phyloP scores from a whole-genome alignment of 1,140 invertebrate genomes.

The Leptinotarsa defecta region DNA sequence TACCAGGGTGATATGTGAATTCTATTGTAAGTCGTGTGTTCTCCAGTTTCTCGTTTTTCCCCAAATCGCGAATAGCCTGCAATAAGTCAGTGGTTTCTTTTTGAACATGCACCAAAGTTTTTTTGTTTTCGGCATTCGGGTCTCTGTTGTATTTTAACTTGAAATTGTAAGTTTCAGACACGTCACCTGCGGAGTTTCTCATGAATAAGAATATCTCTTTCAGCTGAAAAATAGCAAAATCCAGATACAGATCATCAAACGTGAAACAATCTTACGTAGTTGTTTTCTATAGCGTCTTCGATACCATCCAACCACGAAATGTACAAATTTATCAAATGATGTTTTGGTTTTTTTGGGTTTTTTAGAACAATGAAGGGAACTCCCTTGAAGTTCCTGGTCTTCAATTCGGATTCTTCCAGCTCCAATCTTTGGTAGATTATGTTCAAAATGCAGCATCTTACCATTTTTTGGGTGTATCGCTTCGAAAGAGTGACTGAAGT shows the following conservation, averaged over 20 bases:
- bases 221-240: neutral
- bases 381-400: neutral
- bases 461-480: neutral
- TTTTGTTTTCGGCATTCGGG: neutral
- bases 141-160: neutral
- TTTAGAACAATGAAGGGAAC: conserved; percentile 2
- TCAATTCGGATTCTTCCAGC: neutral
- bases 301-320: neutral
- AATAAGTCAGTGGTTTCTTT: neutral
- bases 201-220: neutral
- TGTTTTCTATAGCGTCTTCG: neutral
- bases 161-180: neutral
- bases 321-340: neutral
- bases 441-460: neutral
- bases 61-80: neutral
- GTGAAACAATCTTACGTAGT: neutral
- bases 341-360: neutral
- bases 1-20: neutral
- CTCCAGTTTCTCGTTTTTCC: neutral
- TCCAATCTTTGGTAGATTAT: neutral
- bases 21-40: neutral
- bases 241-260: neutral
- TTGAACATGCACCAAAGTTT: neutral
- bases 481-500: conserved; percentile 7
- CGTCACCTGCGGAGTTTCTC: neutral